Evolutionary conservation across 2,888 invertebrate species (phyloP), one percentile per base, ranked within the genome.

Genomic region (Ophion slaviceki): DNA sequence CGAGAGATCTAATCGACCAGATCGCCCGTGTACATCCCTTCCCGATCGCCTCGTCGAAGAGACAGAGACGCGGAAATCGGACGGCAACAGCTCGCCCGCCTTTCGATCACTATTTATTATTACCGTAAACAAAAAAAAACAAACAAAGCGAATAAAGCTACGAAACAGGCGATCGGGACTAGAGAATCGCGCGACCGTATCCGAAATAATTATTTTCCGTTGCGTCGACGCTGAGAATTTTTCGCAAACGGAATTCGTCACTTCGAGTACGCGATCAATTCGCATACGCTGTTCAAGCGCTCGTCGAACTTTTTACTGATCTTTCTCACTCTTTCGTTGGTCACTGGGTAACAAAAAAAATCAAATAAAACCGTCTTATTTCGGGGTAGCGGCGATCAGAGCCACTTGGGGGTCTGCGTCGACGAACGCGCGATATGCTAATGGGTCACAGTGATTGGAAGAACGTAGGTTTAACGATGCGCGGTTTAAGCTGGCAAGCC

Each of bases 51-150:
- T 75, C 77, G 76, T 61, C 47, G 59, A 74, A 62, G 28, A 20
- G 24, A 40, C 14, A 32, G 68, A 5, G 82, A 82, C 70, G n/a
- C 70, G 75, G 66, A 79, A 71, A 40, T 47, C 53, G 64, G 20
- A 20, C 74, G 40, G 24, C n/a, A 53, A 67, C 20, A 6, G 68
- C 79, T 81, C 47, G 78, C 86, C 75, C 70, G 77, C 74, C 75
- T 84, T 79, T 70, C 81, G 28, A 84, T 59, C 81, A 57, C 84
- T 86, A 86, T 86, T 86, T 86, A 86, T 86, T 86, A 86, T 66
- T 78, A 80, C 17, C 83, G 76, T 82, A 28, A 78, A 64, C 40
- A 77, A 28, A 59, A 53, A n/a, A 71, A n/a, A 57, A 66, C 0
- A 32, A 45, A n/a, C 10, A 68, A 8, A 70, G 28, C 4, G 36